Base-by-base conservation (phyloP, 2,113 vertebrate species). In the Neotoma lepida region DNA sequence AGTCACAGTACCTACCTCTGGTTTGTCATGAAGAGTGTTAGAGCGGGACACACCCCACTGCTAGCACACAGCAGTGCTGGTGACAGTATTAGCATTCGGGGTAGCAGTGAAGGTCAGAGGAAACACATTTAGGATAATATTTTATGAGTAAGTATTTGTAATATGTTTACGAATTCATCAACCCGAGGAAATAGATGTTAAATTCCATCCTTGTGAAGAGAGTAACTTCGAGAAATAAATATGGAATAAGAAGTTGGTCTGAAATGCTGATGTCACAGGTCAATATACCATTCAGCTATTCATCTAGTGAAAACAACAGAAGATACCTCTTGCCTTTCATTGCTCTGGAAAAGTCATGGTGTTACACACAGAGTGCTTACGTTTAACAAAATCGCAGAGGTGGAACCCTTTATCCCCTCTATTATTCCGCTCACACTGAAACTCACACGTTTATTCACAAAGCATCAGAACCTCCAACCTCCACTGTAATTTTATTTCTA, bases 1-100 rank as follows among this genome's bases (percentile, higher is more conserved):
- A 80, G 58, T 73, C 56, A 66, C 30, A 64, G 54, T 77, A 88
- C 70, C 77, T 81, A 93, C 61, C 81, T 96, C 96, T 73, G 73
- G 54, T 78, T 51, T 77, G 80, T 56, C 46, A 76, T 8, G n/a
- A 51, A 93, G 64, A 91, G 26, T n/a, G 78, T 76, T 68, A 87
- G n/a, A 63, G 81, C 82, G 88, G 41, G 41, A 18, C 18, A 78
- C 8, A 49, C 44, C 90, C 17, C 86, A 49, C 28, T 51, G 89
- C 74, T n/a, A 12, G 84, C 46, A 63, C 61, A 88, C n/a, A 85
- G 78, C 30, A 8, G 9, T 13, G 58, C 68, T 6, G 14, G 9
- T 46, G 41, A 68, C 0, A 58, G n/a, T 1, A 24, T 39, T 54
- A 46, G 74, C 18, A 39, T 8, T 51, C 39, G 18, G 56, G 20